phyloP scores from a whole-genome alignment of 1,140 invertebrate genomes.

The Grapholita molesta region DNA sequence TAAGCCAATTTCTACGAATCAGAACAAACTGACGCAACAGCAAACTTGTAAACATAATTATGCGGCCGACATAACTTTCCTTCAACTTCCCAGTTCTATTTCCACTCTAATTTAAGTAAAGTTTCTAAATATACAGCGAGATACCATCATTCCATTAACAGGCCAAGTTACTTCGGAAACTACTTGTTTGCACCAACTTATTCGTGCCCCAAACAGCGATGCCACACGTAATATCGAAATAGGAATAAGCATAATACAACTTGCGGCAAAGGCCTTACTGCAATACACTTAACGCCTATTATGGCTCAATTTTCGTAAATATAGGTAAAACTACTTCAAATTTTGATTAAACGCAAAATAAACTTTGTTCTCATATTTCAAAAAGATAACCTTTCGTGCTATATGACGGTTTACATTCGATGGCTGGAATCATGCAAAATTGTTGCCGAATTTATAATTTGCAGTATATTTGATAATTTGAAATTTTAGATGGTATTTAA shows the following conservation, averaged over 20 bases:
- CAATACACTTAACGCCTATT: neutral
- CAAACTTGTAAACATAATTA: neutral
- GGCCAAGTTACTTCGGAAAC: conserved; percentile 3
- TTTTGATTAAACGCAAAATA: neutral
- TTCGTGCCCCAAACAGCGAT: neutral
- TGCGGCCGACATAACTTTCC: neutral
- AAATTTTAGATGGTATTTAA: neutral
- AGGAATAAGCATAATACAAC: neutral
- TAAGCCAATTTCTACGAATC: too few species aligned
- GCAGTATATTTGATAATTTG: neutral
- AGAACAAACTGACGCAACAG: neutral
- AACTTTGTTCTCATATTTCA: conserved; percentile 2
- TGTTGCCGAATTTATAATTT: conserved; percentile 5
- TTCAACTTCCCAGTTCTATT: neutral
- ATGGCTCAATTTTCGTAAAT: neutral
- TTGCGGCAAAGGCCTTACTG: neutral
- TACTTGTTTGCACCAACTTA: neutral
- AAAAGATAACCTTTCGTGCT: conserved; percentile 5
- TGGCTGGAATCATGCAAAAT: conserved; percentile 13
- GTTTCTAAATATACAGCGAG: conserved; percentile 16
- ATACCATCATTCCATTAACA: conserved; percentile 12
- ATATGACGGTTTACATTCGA: conserved; percentile 8
- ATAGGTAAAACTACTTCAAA: neutral
- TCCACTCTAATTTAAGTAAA: conserved; percentile 9
- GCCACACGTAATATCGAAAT: neutral